These are phyloP conservation scores for Drosophila glabriapex DNA, from an alignment of 2,888 invertebrate species.

Conservation along the genomic window DNA sequence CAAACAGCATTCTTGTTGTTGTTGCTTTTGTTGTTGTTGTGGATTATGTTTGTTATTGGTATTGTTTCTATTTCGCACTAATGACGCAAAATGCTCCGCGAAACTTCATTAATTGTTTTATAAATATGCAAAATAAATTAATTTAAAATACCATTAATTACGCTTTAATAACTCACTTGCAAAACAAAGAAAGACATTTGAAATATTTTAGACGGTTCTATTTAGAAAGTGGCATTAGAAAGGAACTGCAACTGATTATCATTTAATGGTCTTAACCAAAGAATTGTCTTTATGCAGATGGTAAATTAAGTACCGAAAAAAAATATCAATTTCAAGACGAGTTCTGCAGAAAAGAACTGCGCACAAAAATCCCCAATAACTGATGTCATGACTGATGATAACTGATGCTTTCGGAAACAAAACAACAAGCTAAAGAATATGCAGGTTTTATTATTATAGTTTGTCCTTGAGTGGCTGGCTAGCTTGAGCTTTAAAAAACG, in stretches of 20 bases:
- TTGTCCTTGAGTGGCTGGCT: conserved; percentile 21
- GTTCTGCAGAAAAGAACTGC: conserved; percentile 24
- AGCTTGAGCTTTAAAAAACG: neutral
- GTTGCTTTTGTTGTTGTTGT: conserved; percentile 11
- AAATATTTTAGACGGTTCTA: conserved; percentile 21
- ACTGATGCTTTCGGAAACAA: conserved; percentile 1
- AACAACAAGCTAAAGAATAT: conserved; percentile 1
- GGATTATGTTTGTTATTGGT: conserved; percentile 16
- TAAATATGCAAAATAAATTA: conserved; percentile 80
- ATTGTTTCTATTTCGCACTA: conserved; percentile 46
- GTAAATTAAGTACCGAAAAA: neutral
- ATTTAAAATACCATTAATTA: conserved; percentile 79
- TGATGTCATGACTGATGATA: conserved; percentile 37
- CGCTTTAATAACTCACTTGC: conserved; percentile 70
- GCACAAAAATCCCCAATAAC: conserved; percentile 19
- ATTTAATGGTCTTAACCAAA: conserved; percentile 16
- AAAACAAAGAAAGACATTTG: conserved; percentile 68
- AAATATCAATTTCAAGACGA: conserved; percentile 8
- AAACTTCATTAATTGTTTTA: conserved; percentile 78
- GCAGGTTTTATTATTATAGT: conserved; percentile 13
- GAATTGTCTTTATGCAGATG: conserved; percentile 10
- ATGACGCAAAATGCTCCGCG: conserved; percentile 64
- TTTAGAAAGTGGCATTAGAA: conserved; percentile 47
- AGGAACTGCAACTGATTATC: conserved; percentile 32
- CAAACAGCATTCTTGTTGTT: conserved; percentile 29